These are phyloP conservation scores for Myotis vivesi DNA, from an alignment of 2,797 vertebrate species.

Conservation along the genomic window DNA sequence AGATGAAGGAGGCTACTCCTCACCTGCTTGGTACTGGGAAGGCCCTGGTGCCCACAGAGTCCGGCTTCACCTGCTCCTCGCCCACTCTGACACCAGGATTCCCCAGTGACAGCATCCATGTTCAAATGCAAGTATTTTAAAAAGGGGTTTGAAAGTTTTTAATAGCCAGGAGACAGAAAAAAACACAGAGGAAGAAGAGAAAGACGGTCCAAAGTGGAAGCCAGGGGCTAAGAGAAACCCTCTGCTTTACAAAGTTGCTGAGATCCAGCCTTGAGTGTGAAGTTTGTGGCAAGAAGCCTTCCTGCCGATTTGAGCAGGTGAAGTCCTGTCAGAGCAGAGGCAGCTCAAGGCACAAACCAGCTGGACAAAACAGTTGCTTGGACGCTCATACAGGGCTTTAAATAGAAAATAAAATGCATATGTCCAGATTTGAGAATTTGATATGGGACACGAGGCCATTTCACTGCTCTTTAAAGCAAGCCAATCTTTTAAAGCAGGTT, in stretches of 20 bases:
- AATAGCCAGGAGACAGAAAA: neutral
- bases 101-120: neutral
- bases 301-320: neutral
- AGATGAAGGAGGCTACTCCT: neutral
- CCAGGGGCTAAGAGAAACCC: neutral
- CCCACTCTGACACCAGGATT: neutral
- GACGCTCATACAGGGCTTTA: neutral
- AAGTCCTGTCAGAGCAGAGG: neutral
- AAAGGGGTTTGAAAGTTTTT: neutral
- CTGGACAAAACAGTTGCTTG: neutral
- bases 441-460: neutral
- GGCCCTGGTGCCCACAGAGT: neutral
- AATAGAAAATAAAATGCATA: neutral
- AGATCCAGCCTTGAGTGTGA: neutral
- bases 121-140: neutral
- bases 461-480: conserved; percentile 11
- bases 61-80: neutral
- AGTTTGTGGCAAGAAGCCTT: neutral
- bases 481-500: conserved; percentile 28
- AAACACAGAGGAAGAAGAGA: neutral
- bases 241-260: neutral
- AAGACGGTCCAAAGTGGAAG: neutral
- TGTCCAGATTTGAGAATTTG: neutral
- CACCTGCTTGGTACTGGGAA: neutral
- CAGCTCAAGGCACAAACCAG: neutral